Evolutionary conservation across 2,797 vertebrate genomes (phyloP).

Genomic region (Chromis chromis): DNA sequence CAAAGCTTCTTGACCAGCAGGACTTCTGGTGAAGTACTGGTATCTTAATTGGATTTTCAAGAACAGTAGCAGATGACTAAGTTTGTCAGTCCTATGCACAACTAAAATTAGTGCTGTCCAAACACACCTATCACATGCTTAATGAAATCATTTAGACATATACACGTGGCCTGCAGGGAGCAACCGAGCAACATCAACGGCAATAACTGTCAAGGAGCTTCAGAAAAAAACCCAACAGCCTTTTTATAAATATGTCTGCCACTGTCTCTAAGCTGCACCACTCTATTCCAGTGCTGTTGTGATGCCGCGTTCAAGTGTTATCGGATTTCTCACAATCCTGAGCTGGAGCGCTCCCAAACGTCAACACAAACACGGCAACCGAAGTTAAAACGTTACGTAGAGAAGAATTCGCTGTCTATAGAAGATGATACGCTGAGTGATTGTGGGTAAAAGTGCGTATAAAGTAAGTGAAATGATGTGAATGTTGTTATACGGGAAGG

Average conservation of each 20-base stretch:
- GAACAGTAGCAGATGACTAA: neutral
- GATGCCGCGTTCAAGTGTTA: constrained; percentile 35
- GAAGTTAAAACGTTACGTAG: too few species aligned
- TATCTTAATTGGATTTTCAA: neutral
- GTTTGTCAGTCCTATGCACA: too few species aligned
- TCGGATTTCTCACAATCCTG: neutral
- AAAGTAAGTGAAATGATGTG: neutral
- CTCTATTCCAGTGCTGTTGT: constrained; percentile 50
- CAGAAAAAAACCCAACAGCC: constrained; percentile 20
- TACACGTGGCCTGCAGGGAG: too few species aligned
- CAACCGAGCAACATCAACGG: neutral
- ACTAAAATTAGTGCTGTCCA: too few species aligned
- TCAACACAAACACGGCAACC: neutral
- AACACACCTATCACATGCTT: neutral
- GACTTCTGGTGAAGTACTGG: too few species aligned
- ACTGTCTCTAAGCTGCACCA: constrained; percentile 21
- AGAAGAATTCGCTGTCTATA: too few species aligned
- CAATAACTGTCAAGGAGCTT: neutral
- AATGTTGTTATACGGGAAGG: neutral
- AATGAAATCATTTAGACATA: too few species aligned
- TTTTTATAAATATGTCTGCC: constrained; percentile 49
- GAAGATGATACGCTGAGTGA: too few species aligned
- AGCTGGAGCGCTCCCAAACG: neutral
- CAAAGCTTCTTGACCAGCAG: neutral
- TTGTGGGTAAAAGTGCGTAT: neutral